Percentiles rank a stretch among this genome's conserved stretches.
phyloP scores from a whole-genome alignment of 2,888 invertebrate genomes.

The Callosobruchus maculatus region DNA sequence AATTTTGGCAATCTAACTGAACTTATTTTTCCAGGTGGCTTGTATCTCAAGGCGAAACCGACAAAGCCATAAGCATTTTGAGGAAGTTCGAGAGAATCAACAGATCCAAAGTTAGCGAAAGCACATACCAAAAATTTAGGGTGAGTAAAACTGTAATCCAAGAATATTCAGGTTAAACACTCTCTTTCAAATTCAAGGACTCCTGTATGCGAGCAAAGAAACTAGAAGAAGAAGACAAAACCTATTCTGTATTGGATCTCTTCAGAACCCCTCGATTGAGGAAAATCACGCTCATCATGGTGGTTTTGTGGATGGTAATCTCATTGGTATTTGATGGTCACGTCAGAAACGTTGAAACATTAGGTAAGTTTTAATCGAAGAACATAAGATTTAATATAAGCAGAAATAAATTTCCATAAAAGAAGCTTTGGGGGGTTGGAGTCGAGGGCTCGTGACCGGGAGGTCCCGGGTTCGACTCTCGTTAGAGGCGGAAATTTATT shows the following conservation, averaged over 20 bases:
- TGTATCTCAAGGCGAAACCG: constrained; percentile 79
- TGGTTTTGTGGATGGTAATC: constrained; percentile 86
- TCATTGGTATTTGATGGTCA: constrained; percentile 86
- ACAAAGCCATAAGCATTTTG: constrained; percentile 73
- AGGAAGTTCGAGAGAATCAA: constrained; percentile 79
- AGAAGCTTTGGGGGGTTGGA: too few relatives aligned
- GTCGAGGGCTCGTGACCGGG: too few relatives aligned
- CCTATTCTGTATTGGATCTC: constrained; percentile 76
- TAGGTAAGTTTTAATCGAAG: constrained; percentile 53
- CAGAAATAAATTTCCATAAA: too few relatives aligned
- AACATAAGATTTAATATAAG: too few relatives aligned
- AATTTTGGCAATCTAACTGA: not conserved
- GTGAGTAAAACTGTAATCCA: constrained; percentile 50
- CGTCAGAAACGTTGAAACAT: constrained; percentile 80
- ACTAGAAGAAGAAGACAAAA: constrained; percentile 66
- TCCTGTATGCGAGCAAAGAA: constrained; percentile 66
- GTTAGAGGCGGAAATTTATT: too few relatives aligned
- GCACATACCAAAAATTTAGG: constrained; percentile 69
- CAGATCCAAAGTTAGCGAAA: constrained; percentile 68
- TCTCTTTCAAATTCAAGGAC: constrained; percentile 49
- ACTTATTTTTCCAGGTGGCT: constrained; percentile 64
- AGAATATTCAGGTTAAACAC: not conserved
- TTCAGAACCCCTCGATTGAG: constrained; percentile 75
- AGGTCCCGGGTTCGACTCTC: too few relatives aligned
- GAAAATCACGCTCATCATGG: constrained; percentile 71